phyloP scores from a whole-genome alignment of 2,797 vertebrate species.

The Atherinosoma microstoma region DNA sequence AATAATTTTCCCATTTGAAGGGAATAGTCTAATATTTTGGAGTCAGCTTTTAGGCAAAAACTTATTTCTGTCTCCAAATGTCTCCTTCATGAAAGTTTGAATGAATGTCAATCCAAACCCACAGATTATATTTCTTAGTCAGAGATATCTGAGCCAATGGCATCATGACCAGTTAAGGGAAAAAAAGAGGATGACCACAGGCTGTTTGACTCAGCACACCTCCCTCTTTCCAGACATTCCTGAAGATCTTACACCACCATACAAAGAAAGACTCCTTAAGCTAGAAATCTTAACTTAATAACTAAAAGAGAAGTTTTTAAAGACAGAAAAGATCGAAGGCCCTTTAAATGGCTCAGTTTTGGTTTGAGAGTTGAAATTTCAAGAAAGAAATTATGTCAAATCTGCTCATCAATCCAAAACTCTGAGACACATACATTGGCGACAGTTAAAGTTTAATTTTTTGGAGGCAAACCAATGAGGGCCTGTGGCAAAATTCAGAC shows the following conservation, averaged over 20 bases:
- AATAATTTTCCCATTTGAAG: neutral
- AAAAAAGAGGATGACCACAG: conserved; percentile 63
- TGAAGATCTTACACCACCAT: conserved; percentile 32
- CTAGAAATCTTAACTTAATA: conserved; percentile 17
- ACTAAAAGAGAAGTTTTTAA: conserved; percentile 7
- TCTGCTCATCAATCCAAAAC: neutral
- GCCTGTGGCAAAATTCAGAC: neutral
- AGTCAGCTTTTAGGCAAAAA: conserved; percentile 1
- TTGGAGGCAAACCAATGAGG: neutral
- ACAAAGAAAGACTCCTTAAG: conserved; percentile 22
- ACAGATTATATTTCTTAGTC: conserved; percentile 45
- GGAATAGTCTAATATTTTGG: neutral
- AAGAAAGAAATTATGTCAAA: neutral
- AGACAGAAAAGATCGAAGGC: neutral
- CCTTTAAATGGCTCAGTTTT: neutral
- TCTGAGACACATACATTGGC: neutral
- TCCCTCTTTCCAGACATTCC: conserved; percentile 61
- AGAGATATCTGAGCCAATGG: conserved; percentile 47
- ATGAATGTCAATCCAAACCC: conserved; percentile 51
- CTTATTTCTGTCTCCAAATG: conserved; percentile 21
- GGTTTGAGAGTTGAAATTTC: neutral
- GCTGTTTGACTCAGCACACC: conserved; percentile 69
- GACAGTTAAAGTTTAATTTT: neutral
- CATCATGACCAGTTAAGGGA: conserved; percentile 47
- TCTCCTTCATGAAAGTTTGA: conserved; percentile 35